Evolutionary conservation across 2,113 vertebrate genomes (phyloP), one percentile per base, ranked within the genome.

Genomic region (Amphiprion percula): DNA sequence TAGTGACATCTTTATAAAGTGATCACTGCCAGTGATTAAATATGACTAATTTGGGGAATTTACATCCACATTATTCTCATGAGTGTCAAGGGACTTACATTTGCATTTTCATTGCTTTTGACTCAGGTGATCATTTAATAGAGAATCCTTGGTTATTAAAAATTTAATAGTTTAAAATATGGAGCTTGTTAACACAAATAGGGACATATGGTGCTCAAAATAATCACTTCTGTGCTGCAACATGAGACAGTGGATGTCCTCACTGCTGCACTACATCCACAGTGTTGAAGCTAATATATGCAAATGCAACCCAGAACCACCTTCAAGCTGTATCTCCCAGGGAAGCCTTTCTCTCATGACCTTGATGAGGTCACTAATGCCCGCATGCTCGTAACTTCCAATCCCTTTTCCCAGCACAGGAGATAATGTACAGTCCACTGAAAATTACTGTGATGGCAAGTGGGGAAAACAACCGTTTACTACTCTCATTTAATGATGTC

Each of bases 261-360:
- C 4, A 7, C 71, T 49, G 37, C 83, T 58, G 54, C 52, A 11
- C 52, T 41, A 26, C 46, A 82, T 41, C 37, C 76, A 67, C 64
- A 50, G 17, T 56, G 74, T 44, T 82, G 71, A 80, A 28, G 55
- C 10, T 90, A 88, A 88, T 84, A 55, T 80, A 90, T 86, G 83
- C 86, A 85, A 88, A 91, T 85, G 50, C 63, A 49, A 72, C 24
- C 44, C 59, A 53, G 85, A 76, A 77, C 21, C 21, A 28, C 61
- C 30, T 65, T 56, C 55, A 19, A 61, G 79, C 77, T 53, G 50
- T 58, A 16, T 82, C 83, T 77, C 79, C 44, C 53, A 72, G 82
- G 71, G n/a, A 65, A 77, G 59, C 58, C 58, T 86, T 80, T 80
- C 78, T 77, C 65, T 55, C 61, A 14, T 74, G 79, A 89, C 90